Evolutionary conservation across 2,888 invertebrate genomes (phyloP), one percentile per base, ranked within the genome.

Genomic region (Leptarthrus brevirostris): DNA sequence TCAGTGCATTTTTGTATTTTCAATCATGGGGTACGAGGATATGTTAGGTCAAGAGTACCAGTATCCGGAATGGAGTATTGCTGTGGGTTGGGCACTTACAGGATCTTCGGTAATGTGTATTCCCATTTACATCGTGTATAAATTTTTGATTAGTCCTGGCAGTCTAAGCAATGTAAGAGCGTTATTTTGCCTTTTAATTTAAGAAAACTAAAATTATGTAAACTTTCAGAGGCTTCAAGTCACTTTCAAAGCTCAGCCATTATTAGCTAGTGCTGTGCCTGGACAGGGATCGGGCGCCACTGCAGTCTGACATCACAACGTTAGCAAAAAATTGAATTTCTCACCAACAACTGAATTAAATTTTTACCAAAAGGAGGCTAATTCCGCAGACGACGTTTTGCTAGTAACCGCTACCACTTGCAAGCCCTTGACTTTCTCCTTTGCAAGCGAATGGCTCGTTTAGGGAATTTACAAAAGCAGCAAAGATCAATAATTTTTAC

Each of bases 81-180:
- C 88, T 69, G 90, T 94, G 72, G 95, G 95, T 20, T 94, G 94
- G 91, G 83, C 89, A 22, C 88, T 96, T 80, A 95, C 95, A 0
- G 90, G 90, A 64, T 94, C 94, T 54, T 95, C 96, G 22, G 91
- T 95, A 76, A 86, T 93, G 75, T 94, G 93, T 82, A 95, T 96
- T 78, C 96, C 96, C 1, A 82, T 90, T 77, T 95, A 95, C 85
- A 92, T 94, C 79, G 79, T 94, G 73, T 95, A 95, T 86, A 92
- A 92, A 84, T 88, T 92, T 79, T 83, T 86, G 73, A 89, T 89
- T 69, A 92, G 92, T 0, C 91, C 91, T 30, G 93, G 93, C 24
- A 87, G 83, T 76, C 80, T 85, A 30, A 77, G 81, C 22, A 85
- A 88, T 85, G 89, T 89, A 80, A 82, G 79, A 76, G 53, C n/a